Conservation (phyloP, 2,888 invertebrate genomes). For the Candidula unifasciata region DNA sequence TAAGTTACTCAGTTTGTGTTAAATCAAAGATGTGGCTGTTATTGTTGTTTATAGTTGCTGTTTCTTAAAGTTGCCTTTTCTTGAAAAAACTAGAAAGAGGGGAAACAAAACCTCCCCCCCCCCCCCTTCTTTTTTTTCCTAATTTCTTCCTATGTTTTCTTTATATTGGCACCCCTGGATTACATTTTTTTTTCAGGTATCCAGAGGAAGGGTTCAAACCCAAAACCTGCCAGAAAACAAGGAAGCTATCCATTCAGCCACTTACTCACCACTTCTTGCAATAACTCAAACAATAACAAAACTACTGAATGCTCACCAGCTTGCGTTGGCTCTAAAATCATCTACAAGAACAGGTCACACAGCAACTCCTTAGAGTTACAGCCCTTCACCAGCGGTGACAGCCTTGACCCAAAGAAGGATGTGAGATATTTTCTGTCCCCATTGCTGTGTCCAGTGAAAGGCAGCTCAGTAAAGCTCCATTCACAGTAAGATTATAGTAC, state of each 20-base stretch:
- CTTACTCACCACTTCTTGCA: slow-evolving; percentile 29
- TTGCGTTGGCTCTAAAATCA: slow-evolving; percentile 22
- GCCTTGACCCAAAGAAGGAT: not conserved
- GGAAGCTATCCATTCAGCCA: slow-evolving; percentile 10
- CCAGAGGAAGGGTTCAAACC: no score
- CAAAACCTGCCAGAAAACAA: no score
- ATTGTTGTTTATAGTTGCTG: no score
- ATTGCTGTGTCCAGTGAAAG: slow-evolving; percentile 30
- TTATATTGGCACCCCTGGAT: no score
- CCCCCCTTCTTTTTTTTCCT: no score
- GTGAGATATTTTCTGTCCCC: slow-evolving; percentile 28
- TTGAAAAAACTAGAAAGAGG: no score
- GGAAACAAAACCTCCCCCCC: no score
- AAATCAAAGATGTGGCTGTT: no score
- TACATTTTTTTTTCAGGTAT: no score
- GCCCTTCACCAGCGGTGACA: slow-evolving; percentile 4
- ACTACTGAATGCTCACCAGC: slow-evolving; percentile 29
- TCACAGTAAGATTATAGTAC: slow-evolving; percentile 42
- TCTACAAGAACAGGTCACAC: slow-evolving; percentile 30
- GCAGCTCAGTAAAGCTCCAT: slow-evolving; percentile 43
- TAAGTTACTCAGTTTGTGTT: no score
- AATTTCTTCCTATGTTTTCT: no score
- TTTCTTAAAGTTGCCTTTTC: no score
- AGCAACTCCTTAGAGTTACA: slow-evolving; percentile 16
- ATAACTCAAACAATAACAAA: slow-evolving; percentile 28